phyloP scores from a whole-genome alignment of 2,113 vertebrate genomes.

The Triplophysa dalaica region DNA sequence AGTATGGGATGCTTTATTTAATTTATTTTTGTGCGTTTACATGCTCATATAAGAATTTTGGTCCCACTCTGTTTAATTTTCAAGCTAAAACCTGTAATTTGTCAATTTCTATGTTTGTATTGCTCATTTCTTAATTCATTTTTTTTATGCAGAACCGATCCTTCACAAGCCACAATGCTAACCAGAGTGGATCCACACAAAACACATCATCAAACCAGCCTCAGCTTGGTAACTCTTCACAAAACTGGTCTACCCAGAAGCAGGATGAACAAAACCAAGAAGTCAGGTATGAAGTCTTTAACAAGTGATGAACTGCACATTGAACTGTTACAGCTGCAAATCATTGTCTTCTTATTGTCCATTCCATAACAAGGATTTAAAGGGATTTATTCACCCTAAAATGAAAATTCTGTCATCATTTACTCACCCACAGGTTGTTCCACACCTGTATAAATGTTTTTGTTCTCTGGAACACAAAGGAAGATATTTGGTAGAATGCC shows the following conservation, averaged over 20 bases:
- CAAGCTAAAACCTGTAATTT: background rate
- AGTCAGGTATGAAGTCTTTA: constrained; percentile 32
- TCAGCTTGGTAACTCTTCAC: constrained; percentile 8
- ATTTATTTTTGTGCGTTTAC: too few relatives aligned
- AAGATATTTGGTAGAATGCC: too few relatives aligned
- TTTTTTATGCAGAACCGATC: constrained; percentile 8
- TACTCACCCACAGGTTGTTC: too few relatives aligned
- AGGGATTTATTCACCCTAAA: too few relatives aligned
- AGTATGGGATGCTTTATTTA: too few relatives aligned
- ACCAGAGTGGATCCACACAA: constrained; percentile 32
- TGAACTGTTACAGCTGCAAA: background rate
- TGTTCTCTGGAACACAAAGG: too few relatives aligned
- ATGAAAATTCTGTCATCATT: too few relatives aligned
- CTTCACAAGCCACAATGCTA: background rate
- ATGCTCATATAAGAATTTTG: too few relatives aligned
- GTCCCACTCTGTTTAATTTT: too few relatives aligned
- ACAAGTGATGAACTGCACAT: constrained; percentile 9
- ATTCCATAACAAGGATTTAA: too few relatives aligned
- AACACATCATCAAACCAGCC: constrained; percentile 19
- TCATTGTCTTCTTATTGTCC: background rate
- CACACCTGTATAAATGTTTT: too few relatives aligned
- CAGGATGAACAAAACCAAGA: constrained; percentile 47
- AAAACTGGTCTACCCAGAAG: constrained; percentile 32
- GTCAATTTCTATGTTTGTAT: background rate
- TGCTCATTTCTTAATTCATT: too few relatives aligned